These are phyloP conservation scores for Caenorhabditis sp. DNA, from an alignment of 2,888 invertebrate species.

Conservation along the genomic window DNA sequence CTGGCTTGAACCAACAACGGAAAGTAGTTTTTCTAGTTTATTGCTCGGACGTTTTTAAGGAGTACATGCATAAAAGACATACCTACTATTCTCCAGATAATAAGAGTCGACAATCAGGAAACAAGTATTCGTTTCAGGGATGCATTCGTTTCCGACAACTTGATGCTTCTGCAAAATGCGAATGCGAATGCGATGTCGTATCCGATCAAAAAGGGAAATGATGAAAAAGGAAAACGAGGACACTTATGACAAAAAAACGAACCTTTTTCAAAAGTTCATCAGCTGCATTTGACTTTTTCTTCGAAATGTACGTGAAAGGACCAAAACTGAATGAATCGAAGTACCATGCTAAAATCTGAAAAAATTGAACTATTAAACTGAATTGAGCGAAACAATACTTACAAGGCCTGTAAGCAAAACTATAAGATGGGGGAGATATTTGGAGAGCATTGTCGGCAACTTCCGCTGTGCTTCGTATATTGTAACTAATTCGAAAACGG, in stretches of 20 bases:
- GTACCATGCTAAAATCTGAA: constrained; percentile 19
- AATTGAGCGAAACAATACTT: not conserved
- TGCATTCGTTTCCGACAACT: constrained; percentile 59
- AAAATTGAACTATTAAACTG: not conserved
- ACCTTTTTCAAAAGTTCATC: constrained; percentile 46
- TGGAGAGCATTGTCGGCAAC: constrained; percentile 24
- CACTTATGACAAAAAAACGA: not conserved
- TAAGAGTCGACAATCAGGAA: constrained; percentile 60
- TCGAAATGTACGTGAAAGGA: constrained; percentile 13
- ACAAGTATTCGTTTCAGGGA: constrained; percentile 52
- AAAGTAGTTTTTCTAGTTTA: too few relatives aligned
- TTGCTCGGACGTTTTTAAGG: too few relatives aligned
- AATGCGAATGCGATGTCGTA: too few relatives aligned
- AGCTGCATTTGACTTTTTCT: constrained; percentile 26
- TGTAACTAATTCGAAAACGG: constrained; percentile 35
- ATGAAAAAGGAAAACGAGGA: too few relatives aligned
- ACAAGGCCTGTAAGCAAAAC: constrained; percentile 26
- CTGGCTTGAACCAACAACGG: not conserved
- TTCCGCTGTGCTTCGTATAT: not conserved
- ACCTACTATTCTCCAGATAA: constrained; percentile 41
- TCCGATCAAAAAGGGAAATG: too few relatives aligned
- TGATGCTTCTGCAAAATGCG: constrained; percentile 39
- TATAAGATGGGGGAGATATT: constrained; percentile 28
- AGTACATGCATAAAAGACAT: too few relatives aligned
- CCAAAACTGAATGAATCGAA: constrained; percentile 28